Conservation (phyloP, 2,113 vertebrate genomes). For the Delphinapterus leucas region DNA sequence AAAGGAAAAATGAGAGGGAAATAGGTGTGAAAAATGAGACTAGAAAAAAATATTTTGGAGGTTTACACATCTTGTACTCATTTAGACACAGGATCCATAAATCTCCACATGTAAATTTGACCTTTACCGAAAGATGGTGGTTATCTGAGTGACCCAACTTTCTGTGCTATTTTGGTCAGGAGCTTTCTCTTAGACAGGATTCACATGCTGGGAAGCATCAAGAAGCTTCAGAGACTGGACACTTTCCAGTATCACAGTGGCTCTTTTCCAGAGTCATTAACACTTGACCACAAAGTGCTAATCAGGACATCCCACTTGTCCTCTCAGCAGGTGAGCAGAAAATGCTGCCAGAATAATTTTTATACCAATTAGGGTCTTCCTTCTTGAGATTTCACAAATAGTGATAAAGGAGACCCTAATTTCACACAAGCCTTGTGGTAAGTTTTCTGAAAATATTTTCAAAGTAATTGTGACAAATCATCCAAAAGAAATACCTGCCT, state of each 20-base stretch:
- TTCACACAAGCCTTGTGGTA: background rate
- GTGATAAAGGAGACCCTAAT: background rate
- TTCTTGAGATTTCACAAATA: background rate
- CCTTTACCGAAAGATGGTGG: background rate
- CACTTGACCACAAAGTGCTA: background rate
- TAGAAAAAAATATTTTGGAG: background rate
- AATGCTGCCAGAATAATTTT: background rate
- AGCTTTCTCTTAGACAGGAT: background rate
- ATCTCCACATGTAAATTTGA: background rate
- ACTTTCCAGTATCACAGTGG: background rate
- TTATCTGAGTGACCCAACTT: background rate
- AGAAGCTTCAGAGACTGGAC: background rate
- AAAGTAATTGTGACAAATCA: background rate
- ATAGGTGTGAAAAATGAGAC: background rate
- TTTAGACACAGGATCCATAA: background rate
- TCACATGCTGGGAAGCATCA: background rate
- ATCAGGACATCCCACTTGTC: background rate
- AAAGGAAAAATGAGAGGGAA: background rate
- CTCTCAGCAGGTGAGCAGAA: background rate
- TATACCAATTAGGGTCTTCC: background rate
- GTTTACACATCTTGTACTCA: background rate
- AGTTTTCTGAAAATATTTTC: constrained; percentile 36
- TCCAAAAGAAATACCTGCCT: background rate
- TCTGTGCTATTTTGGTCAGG: background rate
- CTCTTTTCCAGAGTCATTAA: constrained; percentile 14